Conservation (phyloP, 2,797 vertebrate species). For the Buphagus erythrorhynchus region DNA sequence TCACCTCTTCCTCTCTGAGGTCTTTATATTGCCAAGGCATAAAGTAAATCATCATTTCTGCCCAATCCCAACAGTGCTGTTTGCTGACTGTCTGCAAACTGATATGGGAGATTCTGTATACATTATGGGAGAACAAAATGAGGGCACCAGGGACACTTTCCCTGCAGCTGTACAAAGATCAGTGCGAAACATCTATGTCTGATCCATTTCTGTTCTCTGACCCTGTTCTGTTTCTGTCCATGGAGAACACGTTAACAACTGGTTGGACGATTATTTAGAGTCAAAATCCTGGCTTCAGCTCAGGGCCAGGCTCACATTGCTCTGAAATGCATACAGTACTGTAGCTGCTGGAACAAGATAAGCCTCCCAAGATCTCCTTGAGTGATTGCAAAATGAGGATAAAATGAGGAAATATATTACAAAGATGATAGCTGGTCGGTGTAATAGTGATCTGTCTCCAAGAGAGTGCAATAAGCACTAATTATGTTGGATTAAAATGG, state of each 20-base stretch:
- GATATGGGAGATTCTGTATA: background rate
- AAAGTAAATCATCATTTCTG: background rate
- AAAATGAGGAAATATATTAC: conserved; percentile 6
- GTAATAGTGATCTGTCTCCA: background rate
- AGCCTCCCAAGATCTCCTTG: background rate
- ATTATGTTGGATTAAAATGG: background rate
- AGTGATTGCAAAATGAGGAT: background rate
- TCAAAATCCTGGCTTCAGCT: background rate
- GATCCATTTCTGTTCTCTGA: background rate
- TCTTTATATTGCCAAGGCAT: background rate
- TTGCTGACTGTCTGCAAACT: background rate
- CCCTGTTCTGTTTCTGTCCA: background rate
- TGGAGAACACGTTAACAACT: background rate
- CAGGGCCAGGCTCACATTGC: background rate
- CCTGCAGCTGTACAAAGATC: background rate
- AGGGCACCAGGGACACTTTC: background rate
- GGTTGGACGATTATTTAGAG: background rate
- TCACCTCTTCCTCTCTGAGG: background rate
- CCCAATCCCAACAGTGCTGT: background rate
- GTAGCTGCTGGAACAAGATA: background rate
- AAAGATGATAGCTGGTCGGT: background rate
- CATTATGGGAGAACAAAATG: background rate
- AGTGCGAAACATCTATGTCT: background rate
- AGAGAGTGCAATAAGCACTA: background rate
- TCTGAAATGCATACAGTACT: background rate